Conservation (phyloP, 2,113 vertebrate genomes). For the Eonycteris spelaea region DNA sequence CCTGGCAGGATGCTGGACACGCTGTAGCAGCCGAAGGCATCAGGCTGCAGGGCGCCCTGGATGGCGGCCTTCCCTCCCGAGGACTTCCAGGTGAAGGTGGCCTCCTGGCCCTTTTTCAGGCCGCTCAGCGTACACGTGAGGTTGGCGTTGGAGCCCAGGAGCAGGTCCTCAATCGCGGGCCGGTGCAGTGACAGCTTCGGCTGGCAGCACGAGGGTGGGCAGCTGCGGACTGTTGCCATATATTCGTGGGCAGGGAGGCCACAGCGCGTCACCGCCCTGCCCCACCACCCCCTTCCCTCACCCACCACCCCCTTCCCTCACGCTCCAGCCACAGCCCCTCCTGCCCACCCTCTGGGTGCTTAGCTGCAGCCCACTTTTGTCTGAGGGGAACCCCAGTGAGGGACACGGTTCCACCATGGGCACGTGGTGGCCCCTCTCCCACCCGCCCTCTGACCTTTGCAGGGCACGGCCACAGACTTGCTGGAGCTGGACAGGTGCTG, state of each 20-base stretch:
- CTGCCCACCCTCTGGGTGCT: rapidly evolving
- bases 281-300: too few species aligned
- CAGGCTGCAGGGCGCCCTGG: rapidly evolving
- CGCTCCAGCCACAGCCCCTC: rapidly evolving
- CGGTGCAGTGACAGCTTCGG: background rate
- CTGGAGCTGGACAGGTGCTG: rapidly evolving
- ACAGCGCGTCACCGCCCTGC: rapidly evolving
- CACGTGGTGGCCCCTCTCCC: rapidly evolving
- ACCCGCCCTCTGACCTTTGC: background rate
- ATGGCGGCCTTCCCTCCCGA: rapidly evolving
- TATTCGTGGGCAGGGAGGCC: rapidly evolving
- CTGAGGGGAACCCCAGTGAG: too few species aligned
- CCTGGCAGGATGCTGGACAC: conserved; percentile 55
- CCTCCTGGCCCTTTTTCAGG: rapidly evolving
- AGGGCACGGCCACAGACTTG: rapidly evolving
- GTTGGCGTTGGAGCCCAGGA: conserved; percentile 43
- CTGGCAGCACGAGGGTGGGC: rapidly evolving
- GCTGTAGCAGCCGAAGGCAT: background rate
- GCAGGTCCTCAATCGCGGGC: conserved; percentile 44
- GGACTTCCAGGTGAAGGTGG: background rate
- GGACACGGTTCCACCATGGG: too few species aligned
- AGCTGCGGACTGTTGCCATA: rapidly evolving
- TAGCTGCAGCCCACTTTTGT: rapidly evolving
- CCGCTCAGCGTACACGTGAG: conserved; percentile 59
- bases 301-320: too few species aligned